Percentiles rank a stretch among this genome's conserved stretches.
phyloP scores from a whole-genome alignment of 2,113 vertebrate species.

The Cheirogaleus medius region DNA sequence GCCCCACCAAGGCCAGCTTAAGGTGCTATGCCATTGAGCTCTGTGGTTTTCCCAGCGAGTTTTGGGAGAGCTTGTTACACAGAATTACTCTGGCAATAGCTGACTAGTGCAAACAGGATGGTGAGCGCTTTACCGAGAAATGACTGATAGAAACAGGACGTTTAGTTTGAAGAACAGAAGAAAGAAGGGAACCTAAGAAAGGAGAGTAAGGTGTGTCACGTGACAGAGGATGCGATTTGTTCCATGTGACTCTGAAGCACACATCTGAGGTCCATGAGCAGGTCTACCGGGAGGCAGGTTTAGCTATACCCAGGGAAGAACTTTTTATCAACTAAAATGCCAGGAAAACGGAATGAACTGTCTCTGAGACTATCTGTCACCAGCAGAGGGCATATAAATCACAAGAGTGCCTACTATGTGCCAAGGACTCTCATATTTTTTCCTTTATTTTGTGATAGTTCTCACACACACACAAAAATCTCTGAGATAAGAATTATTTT shows the following conservation, averaged over 20 bases:
- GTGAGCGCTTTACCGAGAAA: not conserved
- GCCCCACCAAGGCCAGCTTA: not conserved
- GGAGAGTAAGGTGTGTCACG: not conserved
- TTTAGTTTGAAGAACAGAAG: not conserved
- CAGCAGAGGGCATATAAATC: not conserved
- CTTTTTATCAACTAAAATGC: not conserved
- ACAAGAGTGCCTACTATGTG: not conserved
- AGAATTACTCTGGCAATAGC: not conserved
- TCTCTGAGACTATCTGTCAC: not conserved
- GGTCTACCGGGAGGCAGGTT: not conserved
- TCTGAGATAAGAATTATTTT: constrained; percentile 3
- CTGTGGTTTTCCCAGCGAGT: not conserved
- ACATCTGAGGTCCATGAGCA: not conserved
- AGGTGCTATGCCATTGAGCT: not conserved
- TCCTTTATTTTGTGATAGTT: not conserved
- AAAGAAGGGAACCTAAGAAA: not conserved
- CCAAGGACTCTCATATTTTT: not conserved
- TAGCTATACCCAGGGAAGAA: not conserved
- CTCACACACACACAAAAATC: not conserved
- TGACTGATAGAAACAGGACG: not conserved
- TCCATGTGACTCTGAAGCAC: not conserved
- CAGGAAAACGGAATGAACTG: not conserved
- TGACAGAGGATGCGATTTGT: not conserved
- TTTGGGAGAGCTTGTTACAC: not conserved
- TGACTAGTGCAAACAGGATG: not conserved